Conservation (phyloP, 2,113 vertebrate genomes). For the Lampris megalopsis region DNA sequence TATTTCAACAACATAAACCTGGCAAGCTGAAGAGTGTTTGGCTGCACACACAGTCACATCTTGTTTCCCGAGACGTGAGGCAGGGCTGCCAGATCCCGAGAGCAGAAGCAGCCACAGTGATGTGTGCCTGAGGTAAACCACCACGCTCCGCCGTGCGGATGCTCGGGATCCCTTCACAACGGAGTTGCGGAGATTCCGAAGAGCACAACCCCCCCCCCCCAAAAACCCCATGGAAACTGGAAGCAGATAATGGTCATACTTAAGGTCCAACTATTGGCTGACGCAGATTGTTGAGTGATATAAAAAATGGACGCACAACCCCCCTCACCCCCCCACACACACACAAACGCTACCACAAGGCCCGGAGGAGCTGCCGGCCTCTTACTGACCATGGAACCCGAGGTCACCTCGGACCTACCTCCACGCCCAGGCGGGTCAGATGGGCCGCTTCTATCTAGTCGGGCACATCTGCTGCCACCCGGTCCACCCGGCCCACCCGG, state of each 20-base stretch:
- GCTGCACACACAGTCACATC: conserved; percentile 62
- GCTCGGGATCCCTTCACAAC: conserved; percentile 54
- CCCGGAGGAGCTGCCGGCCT: no score
- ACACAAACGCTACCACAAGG: no score
- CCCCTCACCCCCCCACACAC: no score
- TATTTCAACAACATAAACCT: conserved; percentile 41
- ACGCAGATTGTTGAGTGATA: no score
- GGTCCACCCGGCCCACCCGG: conserved; percentile 5
- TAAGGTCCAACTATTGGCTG: not conserved
- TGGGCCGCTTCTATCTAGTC: conserved; percentile 7
- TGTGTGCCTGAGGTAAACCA: conserved; percentile 57
- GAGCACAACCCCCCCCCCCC: conserved; percentile 14
- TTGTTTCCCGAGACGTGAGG: conserved; percentile 57
- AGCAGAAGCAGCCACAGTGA: conserved; percentile 60
- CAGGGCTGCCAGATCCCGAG: conserved; percentile 71
- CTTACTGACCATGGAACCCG: no score
- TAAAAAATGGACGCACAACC: no score
- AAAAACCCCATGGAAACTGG: not conserved
- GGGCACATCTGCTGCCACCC: conserved; percentile 24
- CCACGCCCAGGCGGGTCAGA: conserved; percentile 7
- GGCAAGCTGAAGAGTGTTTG: conserved; percentile 56
- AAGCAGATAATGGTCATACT: conserved; percentile 16
- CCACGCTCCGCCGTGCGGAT: conserved; percentile 43
- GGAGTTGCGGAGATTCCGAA: conserved; percentile 22
- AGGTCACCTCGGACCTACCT: no score